Conservation (phyloP, 2,113 vertebrate genomes). For the Gallinago jamesoni region DNA sequence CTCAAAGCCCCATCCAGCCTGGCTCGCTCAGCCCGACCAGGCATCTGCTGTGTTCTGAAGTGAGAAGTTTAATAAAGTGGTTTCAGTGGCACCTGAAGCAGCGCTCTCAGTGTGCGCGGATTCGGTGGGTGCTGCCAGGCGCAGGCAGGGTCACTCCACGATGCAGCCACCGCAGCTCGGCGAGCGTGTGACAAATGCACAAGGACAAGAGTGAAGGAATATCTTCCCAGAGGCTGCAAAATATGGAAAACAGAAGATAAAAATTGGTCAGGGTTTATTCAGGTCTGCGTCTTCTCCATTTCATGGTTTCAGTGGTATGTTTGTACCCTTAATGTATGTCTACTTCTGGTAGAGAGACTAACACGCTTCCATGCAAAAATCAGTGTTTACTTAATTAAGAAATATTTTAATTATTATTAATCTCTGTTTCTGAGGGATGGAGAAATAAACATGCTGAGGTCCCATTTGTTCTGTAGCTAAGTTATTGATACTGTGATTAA, state of each 20-base stretch:
- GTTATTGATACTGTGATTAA: constrained; percentile 4
- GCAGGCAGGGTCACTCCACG: neutral
- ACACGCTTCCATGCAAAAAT: neutral
- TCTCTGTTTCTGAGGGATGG: neutral
- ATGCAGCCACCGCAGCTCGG: neutral
- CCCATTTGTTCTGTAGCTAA: neutral
- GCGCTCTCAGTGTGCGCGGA: neutral
- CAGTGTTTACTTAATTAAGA: neutral
- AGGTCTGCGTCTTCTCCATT: neutral
- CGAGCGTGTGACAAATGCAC: fast-evolving
- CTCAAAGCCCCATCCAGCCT: no score
- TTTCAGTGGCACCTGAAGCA: neutral
- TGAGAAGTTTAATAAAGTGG: neutral
- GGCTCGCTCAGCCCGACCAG: neutral
- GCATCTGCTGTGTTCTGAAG: neutral
- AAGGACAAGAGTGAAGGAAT: neutral
- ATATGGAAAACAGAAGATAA: neutral
- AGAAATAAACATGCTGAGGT: neutral
- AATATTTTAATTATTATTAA: neutral
- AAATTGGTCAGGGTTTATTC: neutral
- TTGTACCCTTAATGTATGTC: fast-evolving
- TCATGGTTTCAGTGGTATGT: neutral
- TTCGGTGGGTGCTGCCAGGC: neutral
- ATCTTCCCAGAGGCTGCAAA: neutral
- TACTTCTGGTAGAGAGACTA: neutral